Conservation (phyloP, 2,797 vertebrate genomes). For the Anas bahamensis region DNA sequence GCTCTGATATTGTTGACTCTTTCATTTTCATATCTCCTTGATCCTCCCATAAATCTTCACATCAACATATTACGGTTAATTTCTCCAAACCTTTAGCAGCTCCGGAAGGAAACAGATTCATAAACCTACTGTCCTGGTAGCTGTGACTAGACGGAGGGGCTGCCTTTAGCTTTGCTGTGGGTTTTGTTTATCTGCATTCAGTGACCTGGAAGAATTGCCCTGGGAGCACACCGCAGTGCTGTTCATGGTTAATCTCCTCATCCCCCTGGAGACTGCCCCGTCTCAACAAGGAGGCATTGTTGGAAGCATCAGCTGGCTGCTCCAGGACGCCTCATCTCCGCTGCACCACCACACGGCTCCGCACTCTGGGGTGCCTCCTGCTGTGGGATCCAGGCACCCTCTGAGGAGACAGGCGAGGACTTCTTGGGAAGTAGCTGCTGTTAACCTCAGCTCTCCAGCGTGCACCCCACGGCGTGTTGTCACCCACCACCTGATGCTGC, state of each 20-base stretch:
- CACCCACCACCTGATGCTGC: background rate
- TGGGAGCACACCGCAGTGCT: background rate
- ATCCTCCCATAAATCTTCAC: slow-evolving; percentile 14
- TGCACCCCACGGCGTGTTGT: fast-evolving
- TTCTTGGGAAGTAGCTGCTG: background rate
- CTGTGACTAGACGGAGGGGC: background rate
- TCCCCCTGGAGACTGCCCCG: background rate
- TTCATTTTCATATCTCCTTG: slow-evolving; percentile 19
- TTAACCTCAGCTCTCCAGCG: background rate
- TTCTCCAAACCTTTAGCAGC: background rate
- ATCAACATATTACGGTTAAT: slow-evolving; percentile 34
- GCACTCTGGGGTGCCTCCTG: fast-evolving
- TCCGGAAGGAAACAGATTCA: background rate
- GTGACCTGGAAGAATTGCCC: background rate
- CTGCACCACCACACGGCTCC: background rate
- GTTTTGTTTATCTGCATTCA: background rate
- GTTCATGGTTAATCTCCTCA: background rate
- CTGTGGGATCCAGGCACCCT: background rate
- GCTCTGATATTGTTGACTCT: slow-evolving; percentile 30
- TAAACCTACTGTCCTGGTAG: background rate
- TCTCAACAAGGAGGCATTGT: background rate
- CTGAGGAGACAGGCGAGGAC: background rate
- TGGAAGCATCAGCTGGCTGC: background rate
- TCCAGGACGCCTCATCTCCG: background rate
- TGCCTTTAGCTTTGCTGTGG: background rate